Evolutionary conservation across 2,113 vertebrate species (phyloP).

Genomic region (Notiomystis cincta): DNA sequence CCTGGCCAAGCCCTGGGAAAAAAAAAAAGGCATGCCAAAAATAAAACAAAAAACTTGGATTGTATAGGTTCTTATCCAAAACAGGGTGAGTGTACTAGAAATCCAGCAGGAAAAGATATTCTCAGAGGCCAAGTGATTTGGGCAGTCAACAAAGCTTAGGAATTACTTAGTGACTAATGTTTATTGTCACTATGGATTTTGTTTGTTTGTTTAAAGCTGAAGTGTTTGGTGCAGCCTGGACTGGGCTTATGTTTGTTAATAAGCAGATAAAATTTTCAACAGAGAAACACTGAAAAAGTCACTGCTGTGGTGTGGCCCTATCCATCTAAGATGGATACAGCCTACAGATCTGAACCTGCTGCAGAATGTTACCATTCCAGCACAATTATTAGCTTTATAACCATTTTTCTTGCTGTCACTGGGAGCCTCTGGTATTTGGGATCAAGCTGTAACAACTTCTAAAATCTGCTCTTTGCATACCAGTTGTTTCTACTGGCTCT

Average conservation of each 20-base stretch:
- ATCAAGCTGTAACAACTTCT: background rate
- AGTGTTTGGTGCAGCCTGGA: background rate
- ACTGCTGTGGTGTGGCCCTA: background rate
- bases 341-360: background rate
- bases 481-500: background rate
- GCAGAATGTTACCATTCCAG: background rate
- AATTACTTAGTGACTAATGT: background rate
- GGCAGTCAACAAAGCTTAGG: background rate
- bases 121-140: background rate
- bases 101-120: background rate
- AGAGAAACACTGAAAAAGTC: background rate
- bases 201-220: background rate
- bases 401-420: background rate
- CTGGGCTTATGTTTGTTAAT: background rate
- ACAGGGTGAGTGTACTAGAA: background rate
- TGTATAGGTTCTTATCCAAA: background rate
- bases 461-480: background rate
- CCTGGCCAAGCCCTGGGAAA: background rate
- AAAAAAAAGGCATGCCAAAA: background rate
- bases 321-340: background rate
- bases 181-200: background rate
- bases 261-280: background rate
- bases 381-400: background rate
- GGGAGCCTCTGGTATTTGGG: background rate
- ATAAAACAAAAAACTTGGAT: background rate